Base-by-base conservation (phyloP, 2,888 invertebrate genomes). In the Serripes groenlandicus region DNA sequence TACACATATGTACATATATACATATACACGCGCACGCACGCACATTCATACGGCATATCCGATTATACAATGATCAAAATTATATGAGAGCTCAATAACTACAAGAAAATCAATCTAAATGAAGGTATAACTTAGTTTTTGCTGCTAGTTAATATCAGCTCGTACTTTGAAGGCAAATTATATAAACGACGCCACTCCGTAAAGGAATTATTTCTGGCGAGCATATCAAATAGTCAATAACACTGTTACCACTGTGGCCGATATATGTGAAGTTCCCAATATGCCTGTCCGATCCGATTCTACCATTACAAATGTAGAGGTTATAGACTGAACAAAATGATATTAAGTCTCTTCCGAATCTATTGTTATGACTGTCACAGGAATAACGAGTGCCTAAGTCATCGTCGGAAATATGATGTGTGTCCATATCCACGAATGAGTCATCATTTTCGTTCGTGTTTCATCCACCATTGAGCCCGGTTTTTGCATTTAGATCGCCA, bases 171-270 rank as follows among this genome's bases (percentile, higher is more conserved):
- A n/a, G n/a, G n/a, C n/a, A n/a, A n/a, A n/a, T n/a, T n/a, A n/a
- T n/a, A n/a, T n/a, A n/a, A n/a, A n/a, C n/a, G n/a, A n/a, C n/a
- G n/a, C n/a, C n/a, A n/a, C n/a, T n/a, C n/a, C n/a, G n/a, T n/a
- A n/a, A n/a, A n/a, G n/a, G n/a, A n/a, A 72, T 3, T 23, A 52
- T 30, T 21, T 34, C 32, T 58, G 15, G 3, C 1, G 58, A 35
- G n/a, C 34, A 28, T 11, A 73, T 15, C 37, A 73, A 35, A 49
- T 73, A 73, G 62, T 73, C 73, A 28, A 73, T 30, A 32, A 73
- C 62, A 37, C 73, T 73, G 9, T 42, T 32, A 21, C 73, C 73
- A 15, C 23, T 18, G 23, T 21, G 37, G 15, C 30, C 56, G 3
- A 60, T 60, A 60, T 26, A 73, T n/a, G 73, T 73, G n/a, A 60